These are phyloP conservation scores for Holothuria glaberrima DNA, from an alignment of 35 echinoderm and acorn worm genomes.

Conservation along the genomic window DNA sequence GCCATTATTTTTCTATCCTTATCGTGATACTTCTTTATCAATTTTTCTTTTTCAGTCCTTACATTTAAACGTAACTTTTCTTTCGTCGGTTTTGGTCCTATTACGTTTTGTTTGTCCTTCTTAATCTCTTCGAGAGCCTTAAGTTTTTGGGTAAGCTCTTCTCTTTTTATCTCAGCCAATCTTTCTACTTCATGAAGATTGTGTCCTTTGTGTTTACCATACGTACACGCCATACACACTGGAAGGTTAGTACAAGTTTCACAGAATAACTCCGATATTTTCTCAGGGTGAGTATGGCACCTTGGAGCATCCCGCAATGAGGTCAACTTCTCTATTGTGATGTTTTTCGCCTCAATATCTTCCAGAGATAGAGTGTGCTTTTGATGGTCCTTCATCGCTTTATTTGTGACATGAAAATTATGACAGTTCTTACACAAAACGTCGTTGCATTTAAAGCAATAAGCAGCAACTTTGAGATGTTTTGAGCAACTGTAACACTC, in stretches of 20 bases:
- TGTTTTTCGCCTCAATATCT: neutral
- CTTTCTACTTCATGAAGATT: constrained; percentile 1
- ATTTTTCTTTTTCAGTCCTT: too few species aligned
- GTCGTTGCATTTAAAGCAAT: constrained; percentile 43
- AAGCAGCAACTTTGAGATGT: neutral
- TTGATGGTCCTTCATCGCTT: neutral
- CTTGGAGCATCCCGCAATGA: neutral
- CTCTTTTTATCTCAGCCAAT: neutral
- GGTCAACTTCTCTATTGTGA: neutral
- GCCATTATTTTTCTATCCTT: too few species aligned
- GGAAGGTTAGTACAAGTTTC: constrained; percentile 10
- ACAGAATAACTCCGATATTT: constrained; percentile 11
- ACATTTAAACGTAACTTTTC: too few species aligned
- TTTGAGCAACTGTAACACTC: constrained; percentile 18
- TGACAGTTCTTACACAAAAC: constrained; percentile 22
- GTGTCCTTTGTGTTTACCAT: constrained; percentile 6
- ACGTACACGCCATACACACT: neutral
- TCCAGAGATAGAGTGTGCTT: neutral
- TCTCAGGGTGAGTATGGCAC: neutral
- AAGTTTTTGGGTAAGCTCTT: neutral
- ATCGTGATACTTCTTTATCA: too few species aligned
- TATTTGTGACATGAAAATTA: constrained; percentile 20
- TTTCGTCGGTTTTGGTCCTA: too few species aligned
- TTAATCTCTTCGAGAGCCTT: neutral
- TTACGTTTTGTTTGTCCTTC: too few species aligned